These are phyloP conservation scores for Fregata magnificens DNA, from an alignment of 2,113 vertebrate species.

Conservation along the genomic window DNA sequence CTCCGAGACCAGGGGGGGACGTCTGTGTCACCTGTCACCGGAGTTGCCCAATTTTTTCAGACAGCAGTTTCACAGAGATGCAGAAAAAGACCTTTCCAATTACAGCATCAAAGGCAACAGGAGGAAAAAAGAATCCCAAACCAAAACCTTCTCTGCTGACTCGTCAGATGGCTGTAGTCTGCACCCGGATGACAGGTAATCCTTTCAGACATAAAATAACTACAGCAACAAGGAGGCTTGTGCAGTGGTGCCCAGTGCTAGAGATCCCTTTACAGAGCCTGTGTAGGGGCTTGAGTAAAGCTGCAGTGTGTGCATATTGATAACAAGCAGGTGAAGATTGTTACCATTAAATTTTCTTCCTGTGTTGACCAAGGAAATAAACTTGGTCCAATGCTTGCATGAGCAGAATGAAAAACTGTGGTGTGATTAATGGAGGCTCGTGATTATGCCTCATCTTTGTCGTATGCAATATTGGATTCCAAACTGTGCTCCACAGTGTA, in stretches of 20 bases:
- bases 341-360: not conserved
- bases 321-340: not conserved
- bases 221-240: not conserved
- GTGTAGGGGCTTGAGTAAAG: not conserved
- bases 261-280: not conserved
- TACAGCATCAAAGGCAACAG: not conserved
- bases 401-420: not conserved
- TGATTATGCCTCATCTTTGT: not conserved
- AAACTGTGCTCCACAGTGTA: not conserved
- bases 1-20: not conserved
- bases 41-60: not conserved
- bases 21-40: not conserved
- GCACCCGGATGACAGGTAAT: not conserved
- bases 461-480: not conserved
- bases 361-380: not conserved
- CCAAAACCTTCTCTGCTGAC: not conserved
- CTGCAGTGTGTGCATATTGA: not conserved
- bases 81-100: not conserved
- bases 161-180: not conserved
- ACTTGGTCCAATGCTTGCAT: not conserved
- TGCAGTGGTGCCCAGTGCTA: not conserved
- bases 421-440: not conserved
- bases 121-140: not conserved
- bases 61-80: not conserved
- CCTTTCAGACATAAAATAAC: not conserved